Base-by-base conservation (phyloP, 2,113 vertebrate species). In the Pseudorhombus dupliciocellatus region DNA sequence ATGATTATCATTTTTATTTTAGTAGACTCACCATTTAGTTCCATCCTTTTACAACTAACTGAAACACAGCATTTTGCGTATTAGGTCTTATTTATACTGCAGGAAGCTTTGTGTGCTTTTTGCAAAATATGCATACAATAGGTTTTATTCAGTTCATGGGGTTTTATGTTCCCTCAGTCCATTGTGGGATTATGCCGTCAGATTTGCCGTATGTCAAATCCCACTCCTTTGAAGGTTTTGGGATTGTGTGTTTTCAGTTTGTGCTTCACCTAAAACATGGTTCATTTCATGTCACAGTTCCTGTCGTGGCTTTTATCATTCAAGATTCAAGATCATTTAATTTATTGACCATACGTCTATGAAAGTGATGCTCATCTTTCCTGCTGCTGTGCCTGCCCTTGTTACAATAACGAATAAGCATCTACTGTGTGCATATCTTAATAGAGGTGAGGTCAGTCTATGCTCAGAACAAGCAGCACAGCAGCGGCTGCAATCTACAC, bases 131-230 rank as follows among this genome's bases (percentile, higher is more conserved):
- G 58, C 66, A 71, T 74, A 57, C 25, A 73, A 72, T 46, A 31
- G 65, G 50, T 83, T 84, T 83, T 70, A 80, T 80, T 86, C 80
- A 76, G 55, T 80, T 77, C 71, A 59, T 46, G 31, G 51, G 63
- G 56, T 66, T 73, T 85, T 61, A 67, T 70, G 69, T 75, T 81
- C 37, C 61, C 37, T 34, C 58, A 63, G 73, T 78, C 52, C 77
- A 70, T 73, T 83, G 77, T 85, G 71, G 80, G 67, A 86, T 85
- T 87, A 84, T 55, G 31, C 75, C 40, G 75, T 84, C 75, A 77
- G 72, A 83, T 76, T 70, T 79, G 37, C 73, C 71, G 67, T 70
- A 57, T 77, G 73, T 80, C 69, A 77, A 81, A 84, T 83, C 58
- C 62, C 15, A 0, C 20, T 54, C 70, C 75, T 83, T 66, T 71